Evolutionary conservation across 2,888 invertebrate genomes (phyloP).

Genomic region (Amblyjoppa fuscipennis): DNA sequence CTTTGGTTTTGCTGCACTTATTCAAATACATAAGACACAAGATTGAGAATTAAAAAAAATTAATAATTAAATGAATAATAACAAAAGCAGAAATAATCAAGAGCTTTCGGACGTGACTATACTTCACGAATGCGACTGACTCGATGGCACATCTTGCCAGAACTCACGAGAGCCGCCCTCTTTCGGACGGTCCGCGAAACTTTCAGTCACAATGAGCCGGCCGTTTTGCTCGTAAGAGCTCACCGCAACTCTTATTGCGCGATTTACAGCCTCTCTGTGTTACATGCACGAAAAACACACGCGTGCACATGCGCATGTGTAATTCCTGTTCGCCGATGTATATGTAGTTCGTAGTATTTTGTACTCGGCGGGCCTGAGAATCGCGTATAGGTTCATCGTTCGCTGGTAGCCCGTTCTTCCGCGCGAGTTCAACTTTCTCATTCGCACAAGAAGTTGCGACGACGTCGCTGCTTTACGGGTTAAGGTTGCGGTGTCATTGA

Average conservation of each 20-base stretch:
- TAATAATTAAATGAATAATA: no score
- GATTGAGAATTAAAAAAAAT: no score
- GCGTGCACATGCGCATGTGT: background rate
- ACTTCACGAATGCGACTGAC: no score
- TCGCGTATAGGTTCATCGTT: slow-evolving; percentile 66
- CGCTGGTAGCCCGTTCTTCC: slow-evolving; percentile 54
- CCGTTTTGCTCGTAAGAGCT: background rate
- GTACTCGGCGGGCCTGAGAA: slow-evolving; percentile 14
- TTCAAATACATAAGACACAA: no score
- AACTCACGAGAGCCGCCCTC: no score
- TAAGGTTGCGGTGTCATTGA: slow-evolving; percentile 74
- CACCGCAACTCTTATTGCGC: slow-evolving; percentile 39
- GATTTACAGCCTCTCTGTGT: slow-evolving; percentile 46
- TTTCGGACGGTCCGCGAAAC: no score
- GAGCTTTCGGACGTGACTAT: no score
- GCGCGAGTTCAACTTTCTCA: slow-evolving; percentile 72
- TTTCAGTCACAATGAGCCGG: no score
- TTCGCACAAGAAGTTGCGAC: slow-evolving; percentile 72
- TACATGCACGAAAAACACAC: slow-evolving; percentile 24
- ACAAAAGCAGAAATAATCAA: no score
- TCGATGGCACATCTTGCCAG: no score
- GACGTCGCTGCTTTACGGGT: slow-evolving; percentile 68
- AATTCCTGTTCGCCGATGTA: slow-evolving; percentile 24
- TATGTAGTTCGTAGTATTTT: slow-evolving; percentile 41
- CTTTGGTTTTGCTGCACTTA: no score